Evolutionary conservation across 2,888 invertebrate genomes (phyloP).

Genomic region (Portevinia maculata): DNA sequence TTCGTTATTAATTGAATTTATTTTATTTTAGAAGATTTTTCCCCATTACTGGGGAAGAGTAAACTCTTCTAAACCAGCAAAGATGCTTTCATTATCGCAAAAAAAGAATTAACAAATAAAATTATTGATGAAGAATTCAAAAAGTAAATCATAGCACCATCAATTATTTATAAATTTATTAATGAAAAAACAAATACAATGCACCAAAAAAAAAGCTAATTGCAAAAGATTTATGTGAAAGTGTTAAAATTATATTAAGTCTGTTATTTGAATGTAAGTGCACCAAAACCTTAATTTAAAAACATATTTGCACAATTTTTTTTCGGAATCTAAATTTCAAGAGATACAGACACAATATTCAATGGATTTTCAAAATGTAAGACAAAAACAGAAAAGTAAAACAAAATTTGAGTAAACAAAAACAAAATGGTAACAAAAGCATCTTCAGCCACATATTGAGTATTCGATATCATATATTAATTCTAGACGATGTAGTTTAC

Average conservation of each 20-base stretch:
- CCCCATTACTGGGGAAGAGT: conserved; percentile 25
- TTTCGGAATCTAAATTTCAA: conserved; percentile 34
- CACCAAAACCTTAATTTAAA: conserved; percentile 46
- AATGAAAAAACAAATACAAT: conserved; percentile 42
- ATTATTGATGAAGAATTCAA: conserved; percentile 68
- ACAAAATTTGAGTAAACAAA: conserved; percentile 79
- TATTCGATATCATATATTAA: conserved; percentile 83
- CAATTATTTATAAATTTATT: conserved; percentile 58
- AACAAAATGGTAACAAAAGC: conserved; percentile 81
- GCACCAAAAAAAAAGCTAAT: conserved; percentile 71
- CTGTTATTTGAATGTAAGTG: conserved; percentile 55
- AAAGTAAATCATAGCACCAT: conserved; percentile 79
- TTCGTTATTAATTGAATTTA: conserved; percentile 66
- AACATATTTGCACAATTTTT: conserved; percentile 64
- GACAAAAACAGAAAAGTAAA: conserved; percentile 74
- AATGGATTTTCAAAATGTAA: conserved; percentile 61
- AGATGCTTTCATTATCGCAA: conserved; percentile 83
- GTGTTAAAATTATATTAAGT: conserved; percentile 12
- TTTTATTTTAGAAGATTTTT: conserved; percentile 71
- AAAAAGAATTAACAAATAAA: conserved; percentile 75
- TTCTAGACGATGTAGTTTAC: conserved; percentile 94
- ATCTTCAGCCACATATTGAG: conserved; percentile 82
- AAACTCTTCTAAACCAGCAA: conserved; percentile 78
- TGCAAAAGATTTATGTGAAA: conserved; percentile 63
- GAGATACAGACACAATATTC: background rate